Evolutionary conservation across 2,888 invertebrate species (phyloP), one percentile per base, ranked within the genome.

Genomic region (Thysanoteuthis rhombus): DNA sequence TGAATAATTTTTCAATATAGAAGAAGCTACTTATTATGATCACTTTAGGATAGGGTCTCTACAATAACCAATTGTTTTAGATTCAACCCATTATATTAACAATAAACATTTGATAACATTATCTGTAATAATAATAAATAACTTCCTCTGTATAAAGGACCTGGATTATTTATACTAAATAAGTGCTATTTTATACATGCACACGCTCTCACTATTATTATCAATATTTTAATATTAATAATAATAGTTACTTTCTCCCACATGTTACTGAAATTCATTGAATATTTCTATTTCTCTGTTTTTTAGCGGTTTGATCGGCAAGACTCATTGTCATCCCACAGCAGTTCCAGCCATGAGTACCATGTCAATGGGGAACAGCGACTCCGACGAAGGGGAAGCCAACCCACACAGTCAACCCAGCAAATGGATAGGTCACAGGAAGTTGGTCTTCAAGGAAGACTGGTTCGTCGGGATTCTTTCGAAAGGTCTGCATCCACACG

Each of bases 241-340:
- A 75, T n/a, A n/a, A 75, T 75, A 75, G 22, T 58, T 93, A 28
- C 42, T 91, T 52, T 0, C 93, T 94, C 94, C 94, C 93, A 40
- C 38, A 90, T 92, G 39, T 93, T 40, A 89, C 58, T n/a, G 75
- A 75, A 75, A 75, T 75, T 75, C n/a, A 75, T 75, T n/a, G 36
- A 39, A 45, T 93, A 58, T 22, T 93, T 40, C 90, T 94, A 92
- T 94, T 93, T 93, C 94, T 93, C 89, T n/a, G 45, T 94, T 47
- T 95, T 95, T 42, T 95, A 96, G 95, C 96, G 96, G 47, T 97
- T 96, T 95, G 95, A 96, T 93, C 96, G 96, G 32, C 96, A 97
- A 93, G 97, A 97, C 94, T 96, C 96, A 19, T 94, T 95, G 12
- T 96, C 96, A 40, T 96, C 96, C 19, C 95, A 96, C 93, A 96